Evolutionary conservation across 1,140 invertebrate species (phyloP).

Genomic region (Phocides pigmalion): DNA sequence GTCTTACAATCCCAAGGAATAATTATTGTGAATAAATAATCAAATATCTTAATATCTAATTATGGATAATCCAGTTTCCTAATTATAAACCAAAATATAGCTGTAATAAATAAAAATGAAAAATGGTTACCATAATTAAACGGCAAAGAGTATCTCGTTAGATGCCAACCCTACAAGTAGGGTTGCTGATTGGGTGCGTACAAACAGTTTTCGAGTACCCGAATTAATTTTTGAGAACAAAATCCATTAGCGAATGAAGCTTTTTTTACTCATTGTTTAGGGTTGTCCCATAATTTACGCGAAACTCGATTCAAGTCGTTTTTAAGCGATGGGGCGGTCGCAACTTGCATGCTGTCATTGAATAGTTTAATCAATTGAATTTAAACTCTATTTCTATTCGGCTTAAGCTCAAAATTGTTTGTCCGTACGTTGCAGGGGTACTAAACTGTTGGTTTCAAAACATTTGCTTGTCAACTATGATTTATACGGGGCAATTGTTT

Average conservation of each 20-base stretch:
- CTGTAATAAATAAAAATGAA: background rate
- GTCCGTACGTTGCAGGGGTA: slow-evolving; percentile 23
- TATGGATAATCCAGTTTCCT: too few relatives aligned
- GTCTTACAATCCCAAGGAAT: too few relatives aligned
- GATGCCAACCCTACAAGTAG: slow-evolving; percentile 53
- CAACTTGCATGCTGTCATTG: slow-evolving; percentile 48
- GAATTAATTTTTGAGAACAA: slow-evolving; percentile 82
- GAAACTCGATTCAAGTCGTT: slow-evolving; percentile 71
- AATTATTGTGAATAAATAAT: too few relatives aligned
- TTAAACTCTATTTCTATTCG: slow-evolving; percentile 25
- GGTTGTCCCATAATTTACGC: slow-evolving; percentile 79
- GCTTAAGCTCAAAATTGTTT: slow-evolving; percentile 40
- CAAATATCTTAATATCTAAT: too few relatives aligned
- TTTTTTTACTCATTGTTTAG: slow-evolving; percentile 75
- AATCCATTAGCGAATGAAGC: slow-evolving; percentile 79
- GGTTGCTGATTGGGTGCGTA: slow-evolving; percentile 71
- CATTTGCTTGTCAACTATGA: slow-evolving; percentile 80
- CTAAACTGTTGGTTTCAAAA: slow-evolving; percentile 45
- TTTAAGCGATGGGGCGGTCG: slow-evolving; percentile 73
- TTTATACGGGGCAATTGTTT: slow-evolving; percentile 77
- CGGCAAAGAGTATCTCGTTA: slow-evolving; percentile 6
- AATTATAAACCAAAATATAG: too few relatives aligned
- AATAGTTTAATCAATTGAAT: slow-evolving; percentile 14
- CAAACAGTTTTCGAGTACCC: slow-evolving; percentile 73
- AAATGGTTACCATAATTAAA: background rate